These are phyloP conservation scores for Malacoraja senta DNA, from an alignment of 2,797 vertebrate species.

Conservation along the genomic window DNA sequence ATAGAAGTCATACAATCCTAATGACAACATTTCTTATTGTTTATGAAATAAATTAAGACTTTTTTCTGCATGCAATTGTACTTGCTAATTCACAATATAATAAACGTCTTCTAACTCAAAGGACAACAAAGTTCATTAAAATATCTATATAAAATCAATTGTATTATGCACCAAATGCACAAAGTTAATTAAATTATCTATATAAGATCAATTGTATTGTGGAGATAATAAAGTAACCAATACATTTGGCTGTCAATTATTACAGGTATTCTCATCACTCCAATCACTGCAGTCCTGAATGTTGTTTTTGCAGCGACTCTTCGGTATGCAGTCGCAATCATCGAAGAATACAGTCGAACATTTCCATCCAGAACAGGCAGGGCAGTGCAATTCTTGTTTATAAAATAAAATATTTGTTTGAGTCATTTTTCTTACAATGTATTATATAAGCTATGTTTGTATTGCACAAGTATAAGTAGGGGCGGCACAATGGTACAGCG, in stretches of 20 bases:
- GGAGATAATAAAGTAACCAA: neutral
- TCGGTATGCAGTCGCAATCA: slow-evolving; percentile 47
- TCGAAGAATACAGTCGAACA: slow-evolving; percentile 47
- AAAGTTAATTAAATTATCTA: too few species aligned
- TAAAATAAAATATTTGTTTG: slow-evolving; percentile 22
- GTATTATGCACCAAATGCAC: too few species aligned
- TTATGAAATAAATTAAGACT: neutral
- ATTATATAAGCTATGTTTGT: too few species aligned
- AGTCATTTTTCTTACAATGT: neutral
- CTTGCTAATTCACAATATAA: neutral
- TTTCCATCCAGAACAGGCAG: slow-evolving; percentile 44
- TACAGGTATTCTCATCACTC: slow-evolving; percentile 44
- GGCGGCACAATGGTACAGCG: too few species aligned
- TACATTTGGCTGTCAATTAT: slow-evolving; percentile 46
- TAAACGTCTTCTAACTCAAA: neutral
- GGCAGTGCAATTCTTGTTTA: slow-evolving; percentile 42
- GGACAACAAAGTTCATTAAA: slow-evolving; percentile 10
- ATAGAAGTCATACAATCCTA: neutral
- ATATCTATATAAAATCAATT: neutral
- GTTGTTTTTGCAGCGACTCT: slow-evolving; percentile 41
- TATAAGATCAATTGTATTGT: neutral
- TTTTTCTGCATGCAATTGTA: neutral
- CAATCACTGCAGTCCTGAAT: slow-evolving; percentile 47
- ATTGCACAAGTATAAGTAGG: too few species aligned
- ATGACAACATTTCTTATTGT: neutral